Percentiles rank a stretch among this genome's conserved stretches.
These are phyloP conservation scores for Sarcophaga carnaria DNA, from an alignment of 2,888 invertebrate genomes.

Conservation along the genomic window DNA sequence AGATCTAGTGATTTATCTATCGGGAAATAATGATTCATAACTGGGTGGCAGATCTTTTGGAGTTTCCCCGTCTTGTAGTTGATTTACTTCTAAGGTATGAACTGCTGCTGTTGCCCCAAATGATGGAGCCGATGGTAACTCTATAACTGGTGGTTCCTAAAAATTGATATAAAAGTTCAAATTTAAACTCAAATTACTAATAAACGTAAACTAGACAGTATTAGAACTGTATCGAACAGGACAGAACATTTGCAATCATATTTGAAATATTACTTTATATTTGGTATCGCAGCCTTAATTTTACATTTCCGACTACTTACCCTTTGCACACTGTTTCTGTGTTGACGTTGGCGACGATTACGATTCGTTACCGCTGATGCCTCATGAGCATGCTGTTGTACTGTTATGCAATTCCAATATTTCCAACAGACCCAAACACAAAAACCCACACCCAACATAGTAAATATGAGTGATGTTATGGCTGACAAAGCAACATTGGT, in stretches of 20 bases:
- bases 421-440: constrained; percentile 81
- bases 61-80: constrained; percentile 75
- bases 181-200: too few species aligned
- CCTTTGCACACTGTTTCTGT: constrained; percentile 69
- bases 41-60: constrained; percentile 81
- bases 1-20: constrained; percentile 75
- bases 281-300: too few species aligned
- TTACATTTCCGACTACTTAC: constrained; percentile 40
- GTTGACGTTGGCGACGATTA: constrained; percentile 67
- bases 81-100: constrained; percentile 71
- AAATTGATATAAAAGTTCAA: constrained; percentile 1
- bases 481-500: constrained; percentile 80
- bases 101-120: constrained; percentile 70
- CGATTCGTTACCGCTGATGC: constrained; percentile 76
- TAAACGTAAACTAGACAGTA: too few species aligned
- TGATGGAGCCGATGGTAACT: constrained; percentile 74
- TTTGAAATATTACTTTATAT: too few species aligned
- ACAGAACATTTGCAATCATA: too few species aligned
- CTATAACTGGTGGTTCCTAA: constrained; percentile 77
- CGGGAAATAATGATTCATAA: constrained; percentile 80
- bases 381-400: constrained; percentile 79
- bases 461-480: constrained; percentile 80
- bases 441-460: constrained; percentile 80
- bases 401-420: constrained; percentile 80
- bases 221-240: too few species aligned